Conservation (phyloP, 2,797 vertebrate species). For the Arctocebus calabarensis region DNA sequence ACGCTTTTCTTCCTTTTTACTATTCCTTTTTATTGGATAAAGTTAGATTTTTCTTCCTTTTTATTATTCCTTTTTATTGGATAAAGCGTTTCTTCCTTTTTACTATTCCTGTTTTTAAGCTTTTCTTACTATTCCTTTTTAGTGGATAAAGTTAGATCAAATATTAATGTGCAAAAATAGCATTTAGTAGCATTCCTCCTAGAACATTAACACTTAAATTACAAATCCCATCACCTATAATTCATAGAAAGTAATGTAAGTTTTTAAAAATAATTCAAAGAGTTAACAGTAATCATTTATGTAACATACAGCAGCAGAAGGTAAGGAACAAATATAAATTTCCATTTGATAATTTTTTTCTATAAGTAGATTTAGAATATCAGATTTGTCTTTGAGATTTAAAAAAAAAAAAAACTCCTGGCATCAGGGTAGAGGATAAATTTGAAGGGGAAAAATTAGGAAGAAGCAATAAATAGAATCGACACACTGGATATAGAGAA, state of each 20-base stretch:
- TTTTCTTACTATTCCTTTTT: conserved; percentile 32
- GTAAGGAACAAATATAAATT: conserved; percentile 23
- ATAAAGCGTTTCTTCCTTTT: no score
- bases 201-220: conserved; percentile 9
- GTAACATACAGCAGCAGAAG: conserved; percentile 32
- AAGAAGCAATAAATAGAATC: background rate
- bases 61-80: conserved; percentile 34
- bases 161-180: conserved; percentile 42
- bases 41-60: background rate
- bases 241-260: conserved; percentile 30
- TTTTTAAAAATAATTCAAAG: conserved; percentile 58
- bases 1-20: conserved; percentile 20
- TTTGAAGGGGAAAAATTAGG: background rate
- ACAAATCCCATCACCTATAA: conserved; percentile 33
- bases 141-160: conserved; percentile 2
- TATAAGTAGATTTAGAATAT: conserved; percentile 13
- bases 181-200: conserved; percentile 27
- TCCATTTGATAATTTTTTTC: conserved; percentile 55
- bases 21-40: conserved; percentile 40
- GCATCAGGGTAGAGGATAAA: background rate
- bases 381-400: conserved; percentile 1
- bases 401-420: background rate
- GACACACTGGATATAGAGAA: background rate
- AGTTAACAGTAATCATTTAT: background rate
- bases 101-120: conserved; percentile 52